Conservation (phyloP, 2,113 vertebrate genomes). For the Hyperoodon ampullatus region DNA sequence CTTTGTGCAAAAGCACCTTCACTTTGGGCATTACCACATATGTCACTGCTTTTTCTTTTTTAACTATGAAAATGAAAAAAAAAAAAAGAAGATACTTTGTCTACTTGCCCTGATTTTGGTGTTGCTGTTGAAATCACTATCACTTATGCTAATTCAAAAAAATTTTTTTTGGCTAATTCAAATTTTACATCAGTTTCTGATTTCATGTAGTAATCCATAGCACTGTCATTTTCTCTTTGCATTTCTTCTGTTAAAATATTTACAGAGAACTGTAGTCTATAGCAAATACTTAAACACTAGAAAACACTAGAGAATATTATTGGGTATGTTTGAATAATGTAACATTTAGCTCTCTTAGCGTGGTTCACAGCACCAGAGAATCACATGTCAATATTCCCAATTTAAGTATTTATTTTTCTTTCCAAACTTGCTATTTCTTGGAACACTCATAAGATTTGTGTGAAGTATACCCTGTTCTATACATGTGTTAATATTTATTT, state of each 20-base stretch:
- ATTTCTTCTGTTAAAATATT: not conserved
- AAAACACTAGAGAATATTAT: not conserved
- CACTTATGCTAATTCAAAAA: not conserved
- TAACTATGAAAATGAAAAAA: not conserved
- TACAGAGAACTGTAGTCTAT: not conserved
- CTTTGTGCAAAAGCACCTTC: not conserved
- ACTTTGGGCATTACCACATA: not conserved
- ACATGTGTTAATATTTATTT: not conserved
- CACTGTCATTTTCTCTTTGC: not conserved
- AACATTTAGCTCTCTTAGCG: not conserved
- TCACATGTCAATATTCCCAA: not conserved
- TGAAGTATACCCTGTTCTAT: not conserved
- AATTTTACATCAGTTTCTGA: not conserved
- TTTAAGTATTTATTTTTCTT: slow-evolving; percentile 14
- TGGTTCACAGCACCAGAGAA: accelerated
- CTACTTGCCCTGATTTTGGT: not conserved
- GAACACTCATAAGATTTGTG: not conserved
- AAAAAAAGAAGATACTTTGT: not conserved
- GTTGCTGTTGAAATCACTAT: not conserved
- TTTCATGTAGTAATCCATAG: not conserved
- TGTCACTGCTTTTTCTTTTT: not conserved
- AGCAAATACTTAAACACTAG: not conserved
- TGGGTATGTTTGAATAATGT: not conserved
- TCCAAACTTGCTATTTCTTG: not conserved
- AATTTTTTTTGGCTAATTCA: not conserved